Evolutionary conservation across 1,140 invertebrate species (phyloP).

Genomic region (Hesperophylax magnus): DNA sequence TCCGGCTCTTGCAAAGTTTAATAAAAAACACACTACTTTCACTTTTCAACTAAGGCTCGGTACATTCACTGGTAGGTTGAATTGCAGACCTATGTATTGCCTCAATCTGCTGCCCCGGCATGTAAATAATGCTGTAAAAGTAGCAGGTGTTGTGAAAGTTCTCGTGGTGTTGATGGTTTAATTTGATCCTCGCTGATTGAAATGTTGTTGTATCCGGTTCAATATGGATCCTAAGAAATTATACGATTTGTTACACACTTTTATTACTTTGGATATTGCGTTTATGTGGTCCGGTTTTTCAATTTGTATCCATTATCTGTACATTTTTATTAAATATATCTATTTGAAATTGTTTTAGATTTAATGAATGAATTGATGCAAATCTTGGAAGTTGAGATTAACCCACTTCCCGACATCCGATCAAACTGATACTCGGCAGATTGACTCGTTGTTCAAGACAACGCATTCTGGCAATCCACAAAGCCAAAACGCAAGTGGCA

Average conservation of each 20-base stretch:
- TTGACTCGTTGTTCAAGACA: too few species aligned
- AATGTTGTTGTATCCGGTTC: slow-evolving; percentile 5
- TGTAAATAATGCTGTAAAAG: not conserved
- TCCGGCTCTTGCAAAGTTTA: not conserved
- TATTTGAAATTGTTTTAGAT: too few species aligned
- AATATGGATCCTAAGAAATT: slow-evolving; percentile 9
- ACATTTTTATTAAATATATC: too few species aligned
- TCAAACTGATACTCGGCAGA: too few species aligned
- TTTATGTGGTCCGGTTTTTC: too few species aligned
- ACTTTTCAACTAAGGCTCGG: not conserved
- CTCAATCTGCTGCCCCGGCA: not conserved
- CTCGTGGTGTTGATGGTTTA: not conserved
- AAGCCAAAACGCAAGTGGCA: too few species aligned
- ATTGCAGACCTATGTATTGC: not conserved
- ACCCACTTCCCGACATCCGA: too few species aligned
- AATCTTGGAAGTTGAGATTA: too few species aligned
- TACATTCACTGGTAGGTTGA: not conserved
- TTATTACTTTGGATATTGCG: too few species aligned
- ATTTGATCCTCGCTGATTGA: not conserved
- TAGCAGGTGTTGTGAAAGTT: not conserved
- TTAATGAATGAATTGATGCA: too few species aligned
- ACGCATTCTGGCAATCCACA: too few species aligned
- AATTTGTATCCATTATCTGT: too few species aligned
- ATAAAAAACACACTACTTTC: not conserved
- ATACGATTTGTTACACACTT: not conserved